Evolutionary conservation across 2,797 vertebrate genomes (phyloP).

Genomic region (Varecia variegata): DNA sequence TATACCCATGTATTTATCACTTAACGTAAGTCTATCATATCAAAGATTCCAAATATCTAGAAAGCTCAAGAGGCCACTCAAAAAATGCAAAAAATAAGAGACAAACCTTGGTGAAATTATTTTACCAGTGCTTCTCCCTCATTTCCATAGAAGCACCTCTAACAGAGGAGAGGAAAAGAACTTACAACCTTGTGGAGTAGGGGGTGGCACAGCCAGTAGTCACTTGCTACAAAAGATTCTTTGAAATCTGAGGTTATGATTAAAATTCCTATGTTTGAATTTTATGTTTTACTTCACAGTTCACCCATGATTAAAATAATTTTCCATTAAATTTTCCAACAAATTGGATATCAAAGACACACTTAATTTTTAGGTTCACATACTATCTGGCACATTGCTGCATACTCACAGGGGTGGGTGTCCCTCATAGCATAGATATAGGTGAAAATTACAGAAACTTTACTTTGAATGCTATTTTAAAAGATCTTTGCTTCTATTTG

Average conservation of each 20-base stretch:
- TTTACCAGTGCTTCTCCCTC: not conserved
- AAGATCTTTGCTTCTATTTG: not conserved
- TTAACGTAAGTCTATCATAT: not conserved
- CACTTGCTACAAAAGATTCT: not conserved
- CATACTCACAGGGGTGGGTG: not conserved
- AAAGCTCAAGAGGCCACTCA: not conserved
- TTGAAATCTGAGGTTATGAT: not conserved
- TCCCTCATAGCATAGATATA: not conserved
- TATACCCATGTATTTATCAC: not conserved
- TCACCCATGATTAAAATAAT: constrained; percentile 6
- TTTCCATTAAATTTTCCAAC: not conserved
- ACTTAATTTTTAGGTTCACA: not conserved
- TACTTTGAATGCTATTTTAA: not conserved
- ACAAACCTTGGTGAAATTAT: not conserved
- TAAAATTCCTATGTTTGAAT: not conserved
- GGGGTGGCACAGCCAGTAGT: not conserved
- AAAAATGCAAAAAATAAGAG: constrained; percentile 1
- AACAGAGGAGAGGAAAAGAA: not conserved
- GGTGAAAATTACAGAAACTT: not conserved
- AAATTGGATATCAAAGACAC: not conserved
- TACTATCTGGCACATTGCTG: not conserved
- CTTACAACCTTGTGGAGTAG: fast-evolving
- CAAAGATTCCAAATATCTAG: constrained; percentile 7
- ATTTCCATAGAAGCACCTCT: not conserved
- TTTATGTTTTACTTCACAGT: constrained; percentile 12